Evolutionary conservation across 2,113 vertebrate genomes (phyloP).

Genomic region (Camarhynchus parvulus): DNA sequence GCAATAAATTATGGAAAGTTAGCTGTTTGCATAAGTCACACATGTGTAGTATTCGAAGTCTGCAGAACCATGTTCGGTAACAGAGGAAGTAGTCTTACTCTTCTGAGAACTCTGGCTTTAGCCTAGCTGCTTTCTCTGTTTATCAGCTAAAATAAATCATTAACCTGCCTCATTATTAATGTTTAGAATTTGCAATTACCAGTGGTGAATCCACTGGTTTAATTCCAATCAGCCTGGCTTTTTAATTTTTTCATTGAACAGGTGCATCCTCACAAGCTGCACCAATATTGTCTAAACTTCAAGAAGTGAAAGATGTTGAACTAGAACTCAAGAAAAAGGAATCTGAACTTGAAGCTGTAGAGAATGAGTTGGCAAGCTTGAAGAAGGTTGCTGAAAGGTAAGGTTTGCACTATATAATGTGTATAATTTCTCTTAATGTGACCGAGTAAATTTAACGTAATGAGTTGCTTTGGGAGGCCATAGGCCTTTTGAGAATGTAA

Average conservation of each 20-base stretch:
- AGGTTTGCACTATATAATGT: not conserved
- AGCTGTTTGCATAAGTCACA: not conserved
- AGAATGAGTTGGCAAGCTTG: conserved; percentile 80
- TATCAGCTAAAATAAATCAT: not conserved
- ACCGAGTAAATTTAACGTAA: not conserved
- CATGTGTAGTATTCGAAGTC: not conserved
- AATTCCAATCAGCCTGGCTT: not conserved
- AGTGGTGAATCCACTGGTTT: not conserved
- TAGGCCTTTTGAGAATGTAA: not conserved
- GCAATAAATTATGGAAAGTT: not conserved
- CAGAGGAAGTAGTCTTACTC: not conserved
- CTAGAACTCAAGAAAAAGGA: conserved; percentile 79
- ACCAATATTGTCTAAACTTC: conserved; percentile 85
- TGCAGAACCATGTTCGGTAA: not conserved
- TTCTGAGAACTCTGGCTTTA: not conserved
- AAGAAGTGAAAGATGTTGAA: conserved; percentile 83
- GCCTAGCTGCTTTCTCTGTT: not conserved
- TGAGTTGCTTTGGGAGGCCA: not conserved
- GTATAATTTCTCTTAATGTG: not conserved
- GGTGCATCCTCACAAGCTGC: conserved; percentile 81
- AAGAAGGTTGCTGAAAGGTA: conserved; percentile 88
- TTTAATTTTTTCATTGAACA: not conserved
- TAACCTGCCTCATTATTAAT: not conserved
- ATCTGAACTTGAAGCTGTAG: conserved; percentile 75
- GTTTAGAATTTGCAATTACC: not conserved